These are phyloP conservation scores for Larimichthys crocea DNA, from an alignment of 2,113 vertebrate genomes.

Conservation along the genomic window DNA sequence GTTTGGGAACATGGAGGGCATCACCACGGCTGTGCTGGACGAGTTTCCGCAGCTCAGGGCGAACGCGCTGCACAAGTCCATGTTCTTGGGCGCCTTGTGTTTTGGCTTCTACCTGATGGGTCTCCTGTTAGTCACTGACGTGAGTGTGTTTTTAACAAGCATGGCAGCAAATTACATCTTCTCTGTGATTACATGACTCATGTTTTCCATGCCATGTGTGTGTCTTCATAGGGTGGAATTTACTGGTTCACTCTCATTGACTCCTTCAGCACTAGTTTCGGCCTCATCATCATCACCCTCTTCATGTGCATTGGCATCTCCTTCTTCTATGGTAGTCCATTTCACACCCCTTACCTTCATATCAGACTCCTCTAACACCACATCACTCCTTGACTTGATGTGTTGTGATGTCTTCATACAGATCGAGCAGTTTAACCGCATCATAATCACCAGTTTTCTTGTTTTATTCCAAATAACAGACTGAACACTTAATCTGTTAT, in stretches of 20 bases:
- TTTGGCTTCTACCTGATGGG: constrained; percentile 86
- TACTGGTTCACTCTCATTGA: constrained; percentile 91
- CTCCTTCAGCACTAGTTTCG: constrained; percentile 89
- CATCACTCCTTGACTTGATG: not conserved
- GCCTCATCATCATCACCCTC: constrained; percentile 89
- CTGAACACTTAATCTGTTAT: not conserved
- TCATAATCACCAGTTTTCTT: not conserved
- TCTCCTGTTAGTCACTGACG: constrained; percentile 84
- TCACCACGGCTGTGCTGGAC: constrained; percentile 86
- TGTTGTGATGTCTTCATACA: not conserved
- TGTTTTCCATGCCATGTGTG: constrained; percentile 21
- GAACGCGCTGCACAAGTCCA: constrained; percentile 80
- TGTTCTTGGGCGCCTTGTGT: constrained; percentile 85
- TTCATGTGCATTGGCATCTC: constrained; percentile 90
- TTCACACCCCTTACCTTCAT: constrained; percentile 25
- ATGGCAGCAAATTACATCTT: not conserved
- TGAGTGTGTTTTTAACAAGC: constrained; percentile 63
- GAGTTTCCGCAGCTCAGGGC: constrained; percentile 84
- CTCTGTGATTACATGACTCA: constrained; percentile 22
- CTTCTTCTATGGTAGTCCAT: constrained; percentile 86
- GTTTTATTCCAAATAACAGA: not conserved
- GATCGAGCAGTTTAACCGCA: not conserved
- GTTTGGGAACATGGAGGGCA: constrained; percentile 91
- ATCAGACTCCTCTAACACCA: constrained; percentile 15
- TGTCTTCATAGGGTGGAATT: constrained; percentile 86